phyloP scores from a whole-genome alignment of 1,140 invertebrate genomes.

The Tetraneura akinire region DNA sequence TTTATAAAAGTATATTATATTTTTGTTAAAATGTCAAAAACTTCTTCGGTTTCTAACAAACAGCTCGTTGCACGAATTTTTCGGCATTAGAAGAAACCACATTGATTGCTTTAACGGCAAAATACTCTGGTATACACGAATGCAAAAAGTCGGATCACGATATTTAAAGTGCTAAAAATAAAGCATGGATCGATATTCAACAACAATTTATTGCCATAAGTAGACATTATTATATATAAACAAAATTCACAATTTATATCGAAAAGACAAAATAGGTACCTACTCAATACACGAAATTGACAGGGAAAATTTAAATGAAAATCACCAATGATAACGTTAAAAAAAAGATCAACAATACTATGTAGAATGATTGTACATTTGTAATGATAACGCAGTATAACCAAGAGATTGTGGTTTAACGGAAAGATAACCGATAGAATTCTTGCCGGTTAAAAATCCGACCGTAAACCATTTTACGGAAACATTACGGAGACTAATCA shows the following conservation, averaged over 20 bases:
- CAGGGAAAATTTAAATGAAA: no score
- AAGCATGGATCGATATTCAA: not conserved
- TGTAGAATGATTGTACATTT: no score
- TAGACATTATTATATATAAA: no score
- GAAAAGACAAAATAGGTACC: no score
- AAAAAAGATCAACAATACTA: no score
- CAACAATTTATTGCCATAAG: not conserved
- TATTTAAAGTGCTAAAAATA: not conserved
- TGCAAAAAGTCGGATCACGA: not conserved
- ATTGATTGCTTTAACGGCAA: not conserved
- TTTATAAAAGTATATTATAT: no score
- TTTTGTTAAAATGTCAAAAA: not conserved
- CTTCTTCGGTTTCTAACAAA: not conserved
- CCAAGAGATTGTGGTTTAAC: no score
- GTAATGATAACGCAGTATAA: no score
- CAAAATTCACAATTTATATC: no score
- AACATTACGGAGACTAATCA: no score
- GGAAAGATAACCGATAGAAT: slow-evolving; percentile 3
- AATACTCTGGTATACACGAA: not conserved
- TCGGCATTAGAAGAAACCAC: not conserved
- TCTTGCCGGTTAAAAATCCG: not conserved
- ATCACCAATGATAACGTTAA: no score
- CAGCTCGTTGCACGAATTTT: not conserved
- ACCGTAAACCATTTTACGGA: not conserved
- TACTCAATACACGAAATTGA: no score